Evolutionary conservation across 2,888 invertebrate genomes (phyloP).

Genomic region (Seira sanloemensis): DNA sequence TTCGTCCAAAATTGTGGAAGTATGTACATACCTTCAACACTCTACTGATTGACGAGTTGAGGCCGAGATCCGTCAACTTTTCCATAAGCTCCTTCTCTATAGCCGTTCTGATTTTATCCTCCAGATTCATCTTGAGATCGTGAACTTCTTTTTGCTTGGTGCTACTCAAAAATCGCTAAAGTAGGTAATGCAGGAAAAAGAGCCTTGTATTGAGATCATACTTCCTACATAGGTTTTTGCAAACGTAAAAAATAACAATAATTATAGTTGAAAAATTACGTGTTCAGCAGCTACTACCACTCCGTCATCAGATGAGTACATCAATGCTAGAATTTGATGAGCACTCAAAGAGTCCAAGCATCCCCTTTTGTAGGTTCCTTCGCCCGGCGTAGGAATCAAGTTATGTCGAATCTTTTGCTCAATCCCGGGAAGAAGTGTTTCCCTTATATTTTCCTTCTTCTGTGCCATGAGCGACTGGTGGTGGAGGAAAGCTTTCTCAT

Average conservation of each 20-base stretch:
- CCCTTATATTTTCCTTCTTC: not conserved
- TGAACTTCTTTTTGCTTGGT: not conserved
- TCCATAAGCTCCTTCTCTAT: not conserved
- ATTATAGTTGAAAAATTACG: no score
- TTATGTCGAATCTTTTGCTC: slow-evolving; percentile 1
- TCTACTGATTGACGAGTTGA: no score
- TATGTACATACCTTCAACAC: not conserved
- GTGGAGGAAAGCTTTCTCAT: not conserved
- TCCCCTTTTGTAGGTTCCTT: no score
- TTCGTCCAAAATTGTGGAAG: no score
- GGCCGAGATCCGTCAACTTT: not conserved
- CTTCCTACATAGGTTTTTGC: no score
- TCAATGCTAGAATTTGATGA: not conserved
- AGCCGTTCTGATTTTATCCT: not conserved
- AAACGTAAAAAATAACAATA: no score
- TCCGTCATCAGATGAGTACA: not conserved
- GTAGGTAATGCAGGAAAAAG: no score
- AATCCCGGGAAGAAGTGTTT: not conserved
- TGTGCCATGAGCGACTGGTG: not conserved
- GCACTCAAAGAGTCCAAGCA: not conserved
- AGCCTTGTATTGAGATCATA: no score
- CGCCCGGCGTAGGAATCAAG: not conserved
- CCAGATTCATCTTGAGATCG: not conserved
- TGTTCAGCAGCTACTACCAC: not conserved
- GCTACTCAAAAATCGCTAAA: not conserved